Conservation (phyloP, 2,888 invertebrate species). For the Nomada hirtipes region DNA sequence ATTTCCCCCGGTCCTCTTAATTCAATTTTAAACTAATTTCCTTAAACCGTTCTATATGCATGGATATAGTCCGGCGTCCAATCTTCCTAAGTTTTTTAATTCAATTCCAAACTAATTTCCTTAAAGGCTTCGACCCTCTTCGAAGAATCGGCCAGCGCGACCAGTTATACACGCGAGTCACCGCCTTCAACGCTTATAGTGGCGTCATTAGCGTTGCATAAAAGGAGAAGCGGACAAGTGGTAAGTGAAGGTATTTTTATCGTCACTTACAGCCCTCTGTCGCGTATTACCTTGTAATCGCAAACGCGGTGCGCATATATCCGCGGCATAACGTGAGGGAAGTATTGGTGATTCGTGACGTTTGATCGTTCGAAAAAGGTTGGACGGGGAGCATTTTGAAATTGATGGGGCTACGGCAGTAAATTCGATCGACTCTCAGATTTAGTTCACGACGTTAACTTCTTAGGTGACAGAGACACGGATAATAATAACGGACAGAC, state of each 20-base stretch:
- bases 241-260: constrained; percentile 51
- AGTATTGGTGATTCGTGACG: not conserved
- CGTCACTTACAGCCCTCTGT: constrained; percentile 33
- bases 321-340: not conserved
- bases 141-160: constrained; percentile 7
- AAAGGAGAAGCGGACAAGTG: constrained; percentile 47
- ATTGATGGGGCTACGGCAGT: no score
- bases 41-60: constrained; percentile 57
- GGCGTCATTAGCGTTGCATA: constrained; percentile 61
- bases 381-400: no score
- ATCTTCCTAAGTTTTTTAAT: constrained; percentile 68
- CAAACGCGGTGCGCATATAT: not conserved
- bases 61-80: constrained; percentile 58
- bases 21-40: constrained; percentile 64
- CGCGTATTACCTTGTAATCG: constrained; percentile 17
- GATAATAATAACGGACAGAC: no score
- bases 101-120: constrained; percentile 66
- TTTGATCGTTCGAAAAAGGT: not conserved
- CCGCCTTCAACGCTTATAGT: constrained; percentile 37
- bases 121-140: constrained; percentile 57
- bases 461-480: no score
- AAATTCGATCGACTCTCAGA: no score
- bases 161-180: constrained; percentile 38
- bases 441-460: no score
- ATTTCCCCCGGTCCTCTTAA: constrained; percentile 50